Base-by-base conservation (phyloP, 2,113 vertebrate genomes). In the Archocentrus centrarchus region DNA sequence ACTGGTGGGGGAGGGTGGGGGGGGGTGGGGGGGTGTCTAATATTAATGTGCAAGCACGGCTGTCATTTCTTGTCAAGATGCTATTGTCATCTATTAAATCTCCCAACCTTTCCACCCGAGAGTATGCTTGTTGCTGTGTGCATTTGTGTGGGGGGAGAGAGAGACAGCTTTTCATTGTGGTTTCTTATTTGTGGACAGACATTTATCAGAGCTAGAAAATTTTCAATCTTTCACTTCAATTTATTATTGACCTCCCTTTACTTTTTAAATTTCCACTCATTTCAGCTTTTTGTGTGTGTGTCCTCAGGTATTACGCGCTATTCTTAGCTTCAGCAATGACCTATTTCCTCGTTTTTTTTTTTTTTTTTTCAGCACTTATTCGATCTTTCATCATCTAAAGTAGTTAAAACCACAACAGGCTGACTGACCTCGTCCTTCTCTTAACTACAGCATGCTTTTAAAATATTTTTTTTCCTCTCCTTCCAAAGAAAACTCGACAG, bases 51-150 rank as follows among this genome's bases (percentile, higher is more conserved):
- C 55, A 22, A 58, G 39, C 11, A 4, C 64, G 53, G 24, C 75
- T 75, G 79, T 86, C 79, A 44, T 85, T 75, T 85, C 35, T 70
- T 82, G 78, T 82, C 11, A 5, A 22, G 59, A 66, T 6, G 32
- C 37, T 55, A 24, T 80, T 58, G 77, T 75, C 86, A 68, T 86
- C 81, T 55, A 75, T 86, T 79, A 78, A 77, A 59, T 70, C 63
- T 39, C 75, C 57, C 37, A 39, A 57, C 57, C 59, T 78, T 66
- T 32, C 18, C 4, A 44, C 77, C 30, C 57, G 15, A 4, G 6
- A 63, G 59, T 85, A 6, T n/a, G 61, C 58, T 62, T 50, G 5
- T 11, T 73, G 66, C 44, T 53, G 24, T 70, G 0, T 2, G 15
- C 17, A 70, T 20, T 18, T 53, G 47, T 53, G 47, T 0, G 2